These are phyloP conservation scores for Sebastes aleutianus DNA, from an alignment of 2,797 vertebrate genomes.

Conservation along the genomic window DNA sequence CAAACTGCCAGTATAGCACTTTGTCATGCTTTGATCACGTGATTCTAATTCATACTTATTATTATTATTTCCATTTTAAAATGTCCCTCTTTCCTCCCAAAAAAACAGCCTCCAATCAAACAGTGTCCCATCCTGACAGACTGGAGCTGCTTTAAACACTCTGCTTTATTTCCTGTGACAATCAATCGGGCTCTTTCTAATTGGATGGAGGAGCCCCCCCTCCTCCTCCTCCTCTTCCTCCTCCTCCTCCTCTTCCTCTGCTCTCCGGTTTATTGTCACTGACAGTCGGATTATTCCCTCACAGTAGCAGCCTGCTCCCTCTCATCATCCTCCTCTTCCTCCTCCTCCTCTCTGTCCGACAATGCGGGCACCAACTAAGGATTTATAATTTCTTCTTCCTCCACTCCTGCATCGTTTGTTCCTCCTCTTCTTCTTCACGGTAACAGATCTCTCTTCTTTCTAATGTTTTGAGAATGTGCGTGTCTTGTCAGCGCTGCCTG, in stretches of 20 bases:
- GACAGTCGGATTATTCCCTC: slow-evolving; percentile 69
- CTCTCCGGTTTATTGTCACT: slow-evolving; percentile 63
- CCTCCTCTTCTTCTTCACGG: slow-evolving; percentile 27
- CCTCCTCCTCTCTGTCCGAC: slow-evolving; percentile 39
- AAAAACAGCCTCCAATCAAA: neutral
- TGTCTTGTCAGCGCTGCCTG: neutral
- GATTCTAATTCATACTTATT: neutral
- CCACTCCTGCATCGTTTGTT: neutral
- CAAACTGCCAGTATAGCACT: too few species aligned
- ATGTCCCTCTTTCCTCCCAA: neutral
- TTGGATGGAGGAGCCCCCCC: slow-evolving; percentile 41
- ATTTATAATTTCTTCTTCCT: slow-evolving; percentile 51
- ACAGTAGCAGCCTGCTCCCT: slow-evolving; percentile 43
- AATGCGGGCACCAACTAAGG: slow-evolving; percentile 70
- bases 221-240: neutral
- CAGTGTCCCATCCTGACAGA: neutral
- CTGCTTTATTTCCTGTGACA: slow-evolving; percentile 49
- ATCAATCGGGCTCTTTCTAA: slow-evolving; percentile 61
- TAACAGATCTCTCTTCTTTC: slow-evolving; percentile 16
- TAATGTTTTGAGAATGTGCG: neutral
- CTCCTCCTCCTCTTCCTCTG: neutral
- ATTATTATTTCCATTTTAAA: neutral
- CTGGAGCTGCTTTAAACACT: slow-evolving; percentile 1
- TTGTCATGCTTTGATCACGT: neutral
- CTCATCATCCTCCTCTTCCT: slow-evolving; percentile 4